Percentiles rank a stretch among this genome's conserved stretches.
These are phyloP conservation scores for Melolontha melolontha DNA, from an alignment of 2,888 invertebrate species.

Conservation along the genomic window DNA sequence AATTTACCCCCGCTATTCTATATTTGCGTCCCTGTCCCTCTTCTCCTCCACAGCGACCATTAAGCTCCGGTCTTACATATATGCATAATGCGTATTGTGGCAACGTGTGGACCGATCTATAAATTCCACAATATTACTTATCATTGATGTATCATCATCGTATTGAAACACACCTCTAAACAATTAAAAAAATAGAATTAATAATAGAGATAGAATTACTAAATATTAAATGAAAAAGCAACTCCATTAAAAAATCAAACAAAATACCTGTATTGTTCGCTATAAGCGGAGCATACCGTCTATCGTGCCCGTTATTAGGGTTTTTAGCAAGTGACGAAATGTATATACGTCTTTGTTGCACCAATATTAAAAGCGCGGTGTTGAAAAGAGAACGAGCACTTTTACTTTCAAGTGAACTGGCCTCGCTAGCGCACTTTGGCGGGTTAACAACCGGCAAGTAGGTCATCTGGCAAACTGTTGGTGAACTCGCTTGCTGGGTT, in stretches of 20 bases:
- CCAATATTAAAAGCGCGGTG: constrained; percentile 37
- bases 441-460: constrained; percentile 82
- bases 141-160: too few species aligned
- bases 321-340: constrained; percentile 46
- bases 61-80: too few species aligned
- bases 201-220: too few species aligned
- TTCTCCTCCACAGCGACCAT: too few species aligned
- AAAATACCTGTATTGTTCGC: constrained; percentile 42
- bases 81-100: too few species aligned
- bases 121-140: too few species aligned
- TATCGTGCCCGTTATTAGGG: constrained; percentile 44
- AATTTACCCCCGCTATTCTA: constrained; percentile 27
- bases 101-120: too few species aligned
- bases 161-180: too few species aligned
- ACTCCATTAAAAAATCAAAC: constrained; percentile 41
- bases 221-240: constrained; percentile 1
- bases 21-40: too few species aligned
- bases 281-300: constrained; percentile 33
- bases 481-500: constrained; percentile 68
- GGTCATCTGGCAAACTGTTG: constrained; percentile 80
- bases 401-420: constrained; percentile 74
- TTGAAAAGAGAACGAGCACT: constrained; percentile 64
- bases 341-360: constrained; percentile 42
- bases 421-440: constrained; percentile 68
- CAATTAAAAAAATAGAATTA: too few species aligned